phyloP scores from a whole-genome alignment of 2,888 invertebrate species.

The Chelonus formosanus region DNA sequence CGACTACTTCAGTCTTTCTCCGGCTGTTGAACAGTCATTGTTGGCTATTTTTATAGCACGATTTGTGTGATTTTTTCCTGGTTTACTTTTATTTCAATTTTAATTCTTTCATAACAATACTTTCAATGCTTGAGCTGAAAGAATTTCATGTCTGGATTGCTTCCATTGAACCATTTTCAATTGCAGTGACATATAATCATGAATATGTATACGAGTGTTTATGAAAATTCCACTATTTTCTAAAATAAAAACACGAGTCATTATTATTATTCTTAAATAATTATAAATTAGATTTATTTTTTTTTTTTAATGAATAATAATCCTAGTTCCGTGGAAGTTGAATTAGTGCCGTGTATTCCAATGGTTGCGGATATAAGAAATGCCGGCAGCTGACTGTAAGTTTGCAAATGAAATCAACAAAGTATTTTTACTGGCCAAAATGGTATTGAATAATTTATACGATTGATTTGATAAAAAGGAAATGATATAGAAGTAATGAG shows the following conservation, averaged over 20 bases:
- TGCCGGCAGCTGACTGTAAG: slow-evolving; percentile 61
- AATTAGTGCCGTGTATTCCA: slow-evolving; percentile 57
- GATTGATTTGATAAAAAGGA: too few relatives aligned
- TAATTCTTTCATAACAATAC: slow-evolving; percentile 6
- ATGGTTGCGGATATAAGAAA: slow-evolving; percentile 52
- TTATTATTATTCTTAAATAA: too few relatives aligned
- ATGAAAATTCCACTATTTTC: too few relatives aligned
- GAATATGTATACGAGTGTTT: too few relatives aligned
- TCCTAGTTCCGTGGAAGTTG: slow-evolving; percentile 58
- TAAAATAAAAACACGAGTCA: too few relatives aligned
- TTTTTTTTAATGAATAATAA: slow-evolving; percentile 59
- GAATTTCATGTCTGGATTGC: too few relatives aligned
- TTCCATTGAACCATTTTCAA: too few relatives aligned
- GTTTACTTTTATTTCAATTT: not conserved
- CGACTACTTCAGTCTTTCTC: slow-evolving; percentile 55
- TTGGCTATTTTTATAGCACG: slow-evolving; percentile 24
- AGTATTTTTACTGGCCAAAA: not conserved
- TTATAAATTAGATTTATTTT: not conserved
- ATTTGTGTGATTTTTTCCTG: slow-evolving; percentile 20
- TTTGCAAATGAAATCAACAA: slow-evolving; percentile 32
- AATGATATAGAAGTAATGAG: too few relatives aligned
- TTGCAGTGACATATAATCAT: too few relatives aligned
- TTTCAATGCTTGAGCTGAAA: not conserved
- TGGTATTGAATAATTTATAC: not conserved
- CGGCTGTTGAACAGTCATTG: slow-evolving; percentile 49